phyloP scores from a whole-genome alignment of 2,888 invertebrate genomes.

The Lasioglossum morio region DNA sequence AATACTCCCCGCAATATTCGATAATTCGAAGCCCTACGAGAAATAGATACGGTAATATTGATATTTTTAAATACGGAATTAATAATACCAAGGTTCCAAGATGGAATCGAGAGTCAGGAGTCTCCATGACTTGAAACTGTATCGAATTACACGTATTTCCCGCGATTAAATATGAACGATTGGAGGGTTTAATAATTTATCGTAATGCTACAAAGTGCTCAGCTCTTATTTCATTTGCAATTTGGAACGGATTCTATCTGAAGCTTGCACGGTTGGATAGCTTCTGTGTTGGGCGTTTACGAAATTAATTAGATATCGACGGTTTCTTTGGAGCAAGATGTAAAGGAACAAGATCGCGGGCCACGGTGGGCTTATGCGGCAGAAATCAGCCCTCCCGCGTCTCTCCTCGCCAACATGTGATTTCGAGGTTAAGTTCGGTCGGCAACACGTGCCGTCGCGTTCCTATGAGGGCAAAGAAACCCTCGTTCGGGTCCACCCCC shows the following conservation, averaged over 20 bases:
- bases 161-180: background rate
- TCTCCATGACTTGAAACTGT: background rate
- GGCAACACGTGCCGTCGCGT: slow-evolving; percentile 66
- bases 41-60: background rate
- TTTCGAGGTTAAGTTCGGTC: slow-evolving; percentile 61
- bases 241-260: background rate
- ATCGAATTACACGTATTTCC: background rate
- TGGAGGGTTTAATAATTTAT: background rate
- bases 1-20: background rate
- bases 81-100: background rate
- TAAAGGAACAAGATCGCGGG: background rate
- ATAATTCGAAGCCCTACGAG: background rate
- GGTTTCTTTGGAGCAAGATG: background rate
- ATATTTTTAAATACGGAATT: background rate
- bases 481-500: slow-evolving; percentile 62
- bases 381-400: slow-evolving; percentile 13
- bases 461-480: slow-evolving; percentile 65
- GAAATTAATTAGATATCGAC: background rate
- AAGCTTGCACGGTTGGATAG: too few relatives aligned
- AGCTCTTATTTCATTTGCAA: background rate
- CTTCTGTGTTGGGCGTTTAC: background rate
- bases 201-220: background rate
- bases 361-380: background rate
- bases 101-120: background rate
- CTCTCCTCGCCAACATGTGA: slow-evolving; percentile 59